Conservation (phyloP, 2,113 vertebrate genomes). For the Pelvicachromis taeniatus region DNA sequence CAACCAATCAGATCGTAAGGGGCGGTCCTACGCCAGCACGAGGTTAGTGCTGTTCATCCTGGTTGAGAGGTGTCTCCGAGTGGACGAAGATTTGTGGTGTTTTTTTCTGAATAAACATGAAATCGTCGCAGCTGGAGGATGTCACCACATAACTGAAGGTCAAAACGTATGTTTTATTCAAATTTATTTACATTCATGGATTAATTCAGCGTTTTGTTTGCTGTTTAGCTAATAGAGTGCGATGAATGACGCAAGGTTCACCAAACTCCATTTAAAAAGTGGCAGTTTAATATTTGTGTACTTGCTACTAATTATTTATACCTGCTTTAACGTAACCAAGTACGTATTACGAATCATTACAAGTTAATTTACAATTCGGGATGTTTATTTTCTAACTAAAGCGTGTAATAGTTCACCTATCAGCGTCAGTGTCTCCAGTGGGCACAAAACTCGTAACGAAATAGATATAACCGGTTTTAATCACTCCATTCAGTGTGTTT, state of each 20-base stretch:
- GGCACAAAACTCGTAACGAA: not conserved
- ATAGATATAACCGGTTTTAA: fast-evolving
- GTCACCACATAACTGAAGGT: conserved; percentile 2
- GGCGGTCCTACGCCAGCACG: not conserved
- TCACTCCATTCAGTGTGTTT: not conserved
- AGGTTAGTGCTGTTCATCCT: not conserved
- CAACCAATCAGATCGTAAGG: conserved; percentile 11
- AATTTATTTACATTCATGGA: not conserved
- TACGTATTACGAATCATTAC: fast-evolving
- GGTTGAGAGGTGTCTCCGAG: not conserved
- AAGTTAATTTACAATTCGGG: not conserved
- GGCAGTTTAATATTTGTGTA: not conserved
- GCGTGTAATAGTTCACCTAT: too few relatives aligned
- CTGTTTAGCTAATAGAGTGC: not conserved
- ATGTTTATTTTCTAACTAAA: not conserved
- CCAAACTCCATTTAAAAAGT: not conserved
- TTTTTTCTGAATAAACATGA: not conserved
- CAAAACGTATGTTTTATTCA: not conserved
- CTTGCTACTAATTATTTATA: not conserved
- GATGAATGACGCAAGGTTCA: not conserved
- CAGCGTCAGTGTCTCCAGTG: not conserved
- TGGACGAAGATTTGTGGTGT: fast-evolving
- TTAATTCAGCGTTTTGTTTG: not conserved
- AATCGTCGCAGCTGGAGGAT: not conserved
- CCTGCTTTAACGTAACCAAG: fast-evolving